Percentiles rank a stretch among this genome's conserved stretches.
phyloP scores from a whole-genome alignment of 2,888 invertebrate species.

The Ctena decussata region DNA sequence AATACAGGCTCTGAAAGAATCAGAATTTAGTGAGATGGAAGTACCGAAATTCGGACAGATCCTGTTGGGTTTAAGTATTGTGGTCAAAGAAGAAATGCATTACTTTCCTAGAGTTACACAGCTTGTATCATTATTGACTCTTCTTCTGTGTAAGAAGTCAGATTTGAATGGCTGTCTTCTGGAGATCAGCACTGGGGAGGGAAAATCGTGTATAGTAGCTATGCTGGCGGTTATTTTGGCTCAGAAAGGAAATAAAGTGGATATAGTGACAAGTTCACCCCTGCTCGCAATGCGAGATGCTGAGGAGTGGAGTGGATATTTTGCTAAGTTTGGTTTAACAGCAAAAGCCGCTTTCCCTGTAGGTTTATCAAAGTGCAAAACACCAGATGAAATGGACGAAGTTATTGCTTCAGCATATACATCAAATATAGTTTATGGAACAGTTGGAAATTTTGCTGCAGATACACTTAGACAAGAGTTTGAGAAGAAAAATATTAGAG shows the following conservation, averaged over 20 bases:
- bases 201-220: constrained; percentile 7
- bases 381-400: neutral
- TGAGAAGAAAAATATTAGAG: constrained; percentile 10
- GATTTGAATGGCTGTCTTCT: neutral
- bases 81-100: neutral
- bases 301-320: neutral
- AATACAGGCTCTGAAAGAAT: neutral
- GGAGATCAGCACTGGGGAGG: constrained; percentile 18
- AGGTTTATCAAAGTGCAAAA: neutral
- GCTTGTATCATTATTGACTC: neutral
- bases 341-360: neutral
- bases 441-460: constrained; percentile 18
- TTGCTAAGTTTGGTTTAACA: neutral
- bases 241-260: neutral
- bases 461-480: constrained; percentile 22
- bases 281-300: neutral
- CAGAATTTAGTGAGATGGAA: neutral
- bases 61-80: neutral
- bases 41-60: neutral
- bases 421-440: neutral
- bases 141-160: neutral
- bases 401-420: neutral
- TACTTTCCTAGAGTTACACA: neutral
- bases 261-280: constrained; percentile 10
- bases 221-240: neutral